Conservation (phyloP, 2,888 invertebrate genomes). For the Helicoverpa assulta region DNA sequence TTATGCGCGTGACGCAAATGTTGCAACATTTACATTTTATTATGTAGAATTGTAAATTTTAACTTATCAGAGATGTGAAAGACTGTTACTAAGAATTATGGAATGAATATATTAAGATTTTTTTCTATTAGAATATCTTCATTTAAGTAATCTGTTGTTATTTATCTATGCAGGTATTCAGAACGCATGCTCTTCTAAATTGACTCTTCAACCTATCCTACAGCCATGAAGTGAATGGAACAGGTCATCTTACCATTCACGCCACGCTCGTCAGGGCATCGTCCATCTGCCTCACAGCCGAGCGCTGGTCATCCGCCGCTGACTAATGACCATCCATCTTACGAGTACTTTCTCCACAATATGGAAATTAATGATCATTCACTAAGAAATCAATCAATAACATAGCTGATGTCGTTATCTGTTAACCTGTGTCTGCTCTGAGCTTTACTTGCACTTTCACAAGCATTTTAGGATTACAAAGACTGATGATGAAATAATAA, state of each 20-base stretch:
- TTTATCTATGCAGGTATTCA: no score
- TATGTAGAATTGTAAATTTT: not conserved
- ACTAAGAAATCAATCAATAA: conserved; percentile 31
- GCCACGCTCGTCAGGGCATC: conserved; percentile 25
- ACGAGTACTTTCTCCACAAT: conserved; percentile 47
- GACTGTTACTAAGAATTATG: no score
- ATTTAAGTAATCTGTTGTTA: no score
- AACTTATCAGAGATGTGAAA: no score
- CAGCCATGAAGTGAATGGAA: not conserved
- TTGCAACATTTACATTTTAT: conserved; percentile 1
- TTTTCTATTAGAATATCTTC: no score
- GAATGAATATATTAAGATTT: no score
- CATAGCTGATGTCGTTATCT: conserved; percentile 11
- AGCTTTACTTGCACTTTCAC: not conserved
- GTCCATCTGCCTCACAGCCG: conserved; percentile 21
- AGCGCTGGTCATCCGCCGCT: conserved; percentile 35
- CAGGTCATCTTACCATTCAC: conserved; percentile 4
- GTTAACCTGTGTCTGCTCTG: not conserved
- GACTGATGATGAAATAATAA: not conserved
- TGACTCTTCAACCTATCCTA: not conserved
- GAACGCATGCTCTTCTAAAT: not conserved
- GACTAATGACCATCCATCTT: conserved; percentile 19
- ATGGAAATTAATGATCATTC: conserved; percentile 37
- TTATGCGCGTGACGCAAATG: conserved; percentile 32
- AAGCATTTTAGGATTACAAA: not conserved